Percentiles rank a stretch among this genome's conserved stretches.
Evolutionary conservation across 2,888 invertebrate genomes (phyloP).

Genomic region (Acrobeloides nanus): DNA sequence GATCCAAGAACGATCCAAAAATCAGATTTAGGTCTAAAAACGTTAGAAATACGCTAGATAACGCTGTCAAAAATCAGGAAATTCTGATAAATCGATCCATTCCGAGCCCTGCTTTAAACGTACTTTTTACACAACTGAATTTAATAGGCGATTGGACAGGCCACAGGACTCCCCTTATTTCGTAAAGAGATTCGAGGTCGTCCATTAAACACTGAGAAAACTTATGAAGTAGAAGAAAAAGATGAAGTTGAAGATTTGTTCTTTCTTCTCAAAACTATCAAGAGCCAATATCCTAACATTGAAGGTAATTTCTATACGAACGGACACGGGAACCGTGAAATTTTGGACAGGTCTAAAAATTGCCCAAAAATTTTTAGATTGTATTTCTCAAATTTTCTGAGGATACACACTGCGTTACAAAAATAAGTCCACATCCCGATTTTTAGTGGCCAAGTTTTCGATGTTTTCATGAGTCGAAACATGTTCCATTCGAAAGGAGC

Average conservation of each 20-base stretch:
- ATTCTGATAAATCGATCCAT: no score
- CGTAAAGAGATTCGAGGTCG: conserved; percentile 74
- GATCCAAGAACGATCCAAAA: no score
- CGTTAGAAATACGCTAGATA: neutral
- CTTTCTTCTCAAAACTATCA: conserved; percentile 70
- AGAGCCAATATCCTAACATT: conserved; percentile 59
- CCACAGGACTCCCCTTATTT: conserved; percentile 84
- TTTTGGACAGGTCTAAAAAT: no score
- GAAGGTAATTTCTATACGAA: conserved; percentile 26
- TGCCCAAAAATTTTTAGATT: no score
- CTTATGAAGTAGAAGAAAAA: conserved; percentile 62
- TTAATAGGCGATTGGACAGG: conserved; percentile 70
- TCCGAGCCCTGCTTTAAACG: neutral
- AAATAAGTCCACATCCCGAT: no score
- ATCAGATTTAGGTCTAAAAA: neutral
- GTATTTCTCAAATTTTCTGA: no score
- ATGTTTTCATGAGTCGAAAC: no score
- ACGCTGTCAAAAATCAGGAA: no score
- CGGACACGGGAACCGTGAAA: no score
- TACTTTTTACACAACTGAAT: neutral
- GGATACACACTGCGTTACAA: no score
- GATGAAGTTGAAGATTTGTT: conserved; percentile 97
- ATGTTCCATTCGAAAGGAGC: no score
- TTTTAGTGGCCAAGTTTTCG: no score
- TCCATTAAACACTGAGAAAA: conserved; percentile 70